Evolutionary conservation across 1,140 invertebrate species (phyloP).

Genomic region (Brachionus rotundiformis): DNA sequence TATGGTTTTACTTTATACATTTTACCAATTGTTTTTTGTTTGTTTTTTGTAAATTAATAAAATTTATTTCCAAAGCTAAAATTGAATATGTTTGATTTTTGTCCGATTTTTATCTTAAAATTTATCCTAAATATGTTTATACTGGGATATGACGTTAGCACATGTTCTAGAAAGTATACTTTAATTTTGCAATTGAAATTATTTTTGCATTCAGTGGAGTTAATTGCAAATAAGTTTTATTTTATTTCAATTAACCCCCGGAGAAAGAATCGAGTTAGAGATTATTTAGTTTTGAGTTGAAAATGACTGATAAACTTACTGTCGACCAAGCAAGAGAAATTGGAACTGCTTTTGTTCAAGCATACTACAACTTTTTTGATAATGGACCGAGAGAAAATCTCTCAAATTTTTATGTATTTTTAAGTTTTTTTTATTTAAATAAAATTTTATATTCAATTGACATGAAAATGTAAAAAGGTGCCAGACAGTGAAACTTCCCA

Average conservation of each 20-base stretch:
- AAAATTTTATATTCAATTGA: no score
- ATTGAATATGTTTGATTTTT: neutral
- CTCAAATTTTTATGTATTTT: constrained; percentile 34
- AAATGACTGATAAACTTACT: constrained; percentile 37
- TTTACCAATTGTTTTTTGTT: no score
- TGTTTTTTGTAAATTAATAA: no score
- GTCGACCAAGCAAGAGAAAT: constrained; percentile 44
- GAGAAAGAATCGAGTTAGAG: neutral
- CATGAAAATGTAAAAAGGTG: neutral
- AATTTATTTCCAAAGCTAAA: neutral
- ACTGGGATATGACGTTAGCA: constrained; percentile 33
- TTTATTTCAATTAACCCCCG: neutral
- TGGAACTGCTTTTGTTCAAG: constrained; percentile 37
- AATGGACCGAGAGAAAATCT: constrained; percentile 39
- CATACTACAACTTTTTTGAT: constrained; percentile 52
- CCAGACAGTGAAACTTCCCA: constrained; percentile 44
- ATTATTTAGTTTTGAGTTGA: constrained; percentile 23
- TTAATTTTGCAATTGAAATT: constrained; percentile 19
- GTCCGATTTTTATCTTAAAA: neutral
- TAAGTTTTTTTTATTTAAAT: neutral
- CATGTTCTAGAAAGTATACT: constrained; percentile 29
- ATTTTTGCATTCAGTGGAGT: neutral
- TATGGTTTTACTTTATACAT: constrained; percentile 37
- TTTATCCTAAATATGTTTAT: neutral
- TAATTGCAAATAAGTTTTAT: constrained; percentile 15